These are phyloP conservation scores for Craseonycteris thonglongyai DNA, from an alignment of 2,113 vertebrate species.

Conservation along the genomic window DNA sequence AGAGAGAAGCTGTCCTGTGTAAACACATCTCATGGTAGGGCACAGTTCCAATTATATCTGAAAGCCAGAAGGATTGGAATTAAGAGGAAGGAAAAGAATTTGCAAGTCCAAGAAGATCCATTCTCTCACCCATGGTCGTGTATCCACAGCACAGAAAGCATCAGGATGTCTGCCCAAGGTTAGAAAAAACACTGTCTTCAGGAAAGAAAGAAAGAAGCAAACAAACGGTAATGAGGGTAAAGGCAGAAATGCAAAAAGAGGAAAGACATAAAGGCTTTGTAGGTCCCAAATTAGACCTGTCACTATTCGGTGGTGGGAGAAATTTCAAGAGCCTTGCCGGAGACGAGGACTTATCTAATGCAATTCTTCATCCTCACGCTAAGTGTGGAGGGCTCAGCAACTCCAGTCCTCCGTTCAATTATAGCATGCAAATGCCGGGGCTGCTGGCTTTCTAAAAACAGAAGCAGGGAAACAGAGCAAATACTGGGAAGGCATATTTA, in stretches of 20 bases:
- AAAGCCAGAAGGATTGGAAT: constrained; percentile 70
- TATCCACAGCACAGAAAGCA: not conserved
- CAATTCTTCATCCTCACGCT: not conserved
- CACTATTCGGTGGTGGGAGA: not conserved
- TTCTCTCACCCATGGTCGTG: constrained; percentile 58
- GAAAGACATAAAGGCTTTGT: constrained; percentile 13
- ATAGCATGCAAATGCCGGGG: not conserved
- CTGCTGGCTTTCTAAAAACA: not conserved
- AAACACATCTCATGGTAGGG: constrained; percentile 56
- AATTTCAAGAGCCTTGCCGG: not conserved
- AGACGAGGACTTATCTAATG: not conserved
- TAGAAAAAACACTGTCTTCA: constrained; percentile 30
- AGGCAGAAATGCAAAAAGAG: constrained; percentile 58
- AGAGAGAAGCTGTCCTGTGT: constrained; percentile 52
- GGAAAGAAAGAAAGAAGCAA: too few relatives aligned
- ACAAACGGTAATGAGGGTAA: constrained; percentile 57
- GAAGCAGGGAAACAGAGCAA: constrained; percentile 29
- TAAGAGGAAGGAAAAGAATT: constrained; percentile 74
- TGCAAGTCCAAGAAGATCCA: constrained; percentile 68
- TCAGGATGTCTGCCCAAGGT: constrained; percentile 22
- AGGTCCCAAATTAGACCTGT: not conserved
- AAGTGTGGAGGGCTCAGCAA: not conserved
- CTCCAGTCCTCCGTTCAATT: not conserved
- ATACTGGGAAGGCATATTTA: too few relatives aligned
- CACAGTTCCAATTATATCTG: constrained; percentile 64